Evolutionary conservation across 2,888 invertebrate genomes (phyloP).

Genomic region (Sarcophaga caerulescens): DNA sequence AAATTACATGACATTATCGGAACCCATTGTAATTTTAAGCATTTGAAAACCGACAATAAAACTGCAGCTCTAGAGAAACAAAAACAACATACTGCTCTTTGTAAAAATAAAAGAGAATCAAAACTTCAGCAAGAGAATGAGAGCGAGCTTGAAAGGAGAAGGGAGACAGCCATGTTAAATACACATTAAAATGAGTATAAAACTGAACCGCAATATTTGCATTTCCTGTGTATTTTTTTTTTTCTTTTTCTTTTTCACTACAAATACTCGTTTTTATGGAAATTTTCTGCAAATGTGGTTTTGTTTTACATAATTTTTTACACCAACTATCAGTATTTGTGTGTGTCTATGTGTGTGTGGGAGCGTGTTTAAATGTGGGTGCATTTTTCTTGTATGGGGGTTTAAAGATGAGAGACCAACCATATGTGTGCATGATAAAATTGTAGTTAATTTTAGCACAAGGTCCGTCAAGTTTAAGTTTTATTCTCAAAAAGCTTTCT

Average conservation of each 20-base stretch:
- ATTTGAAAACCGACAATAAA: constrained; percentile 11
- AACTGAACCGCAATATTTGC: constrained; percentile 55
- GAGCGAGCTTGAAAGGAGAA: background rate
- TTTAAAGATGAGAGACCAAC: no score
- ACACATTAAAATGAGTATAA: constrained; percentile 36
- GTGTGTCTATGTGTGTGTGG: background rate
- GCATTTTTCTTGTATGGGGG: no score
- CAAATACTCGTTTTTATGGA: constrained; percentile 53
- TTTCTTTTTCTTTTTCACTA: background rate
- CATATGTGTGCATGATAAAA: no score
- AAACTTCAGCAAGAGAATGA: no score
- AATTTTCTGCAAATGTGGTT: constrained; percentile 54
- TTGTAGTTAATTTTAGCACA: no score
- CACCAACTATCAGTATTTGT: background rate
- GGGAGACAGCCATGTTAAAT: background rate
- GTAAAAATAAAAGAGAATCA: background rate
- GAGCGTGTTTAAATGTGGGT: background rate
- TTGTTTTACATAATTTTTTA: background rate
- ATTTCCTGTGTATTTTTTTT: constrained; percentile 40
- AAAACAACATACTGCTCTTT: constrained; percentile 20
- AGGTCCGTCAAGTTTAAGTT: background rate
- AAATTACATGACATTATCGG: constrained; percentile 47
- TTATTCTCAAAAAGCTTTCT: background rate
- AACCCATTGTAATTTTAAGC: background rate
- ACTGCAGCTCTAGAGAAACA: background rate